Conservation (phyloP, 2,797 vertebrate genomes). For the Crocidura indochinensis region DNA sequence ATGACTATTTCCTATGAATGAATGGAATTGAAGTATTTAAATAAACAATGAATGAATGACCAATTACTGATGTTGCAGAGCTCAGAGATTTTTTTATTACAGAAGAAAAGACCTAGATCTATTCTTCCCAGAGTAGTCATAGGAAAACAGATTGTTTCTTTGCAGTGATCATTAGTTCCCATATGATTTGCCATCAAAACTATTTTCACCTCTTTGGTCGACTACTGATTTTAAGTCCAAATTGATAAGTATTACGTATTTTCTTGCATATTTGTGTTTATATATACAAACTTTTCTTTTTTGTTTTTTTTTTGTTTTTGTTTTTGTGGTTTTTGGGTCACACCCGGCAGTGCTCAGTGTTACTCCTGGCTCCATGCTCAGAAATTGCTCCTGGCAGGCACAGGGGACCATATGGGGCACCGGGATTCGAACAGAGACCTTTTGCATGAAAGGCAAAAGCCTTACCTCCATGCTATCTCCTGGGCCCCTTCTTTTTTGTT, state of each 20-base stretch:
- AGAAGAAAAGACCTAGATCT: constrained; percentile 69
- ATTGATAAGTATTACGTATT: constrained; percentile 2
- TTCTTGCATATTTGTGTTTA: neutral
- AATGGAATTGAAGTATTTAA: constrained; percentile 87
- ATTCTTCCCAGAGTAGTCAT: constrained; percentile 64
- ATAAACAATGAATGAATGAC: constrained; percentile 83
- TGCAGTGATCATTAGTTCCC: neutral
- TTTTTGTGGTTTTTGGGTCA: too few relatives aligned
- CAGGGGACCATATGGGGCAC: too few relatives aligned
- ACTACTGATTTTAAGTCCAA: constrained; percentile 4
- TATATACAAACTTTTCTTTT: neutral
- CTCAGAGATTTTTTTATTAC: constrained; percentile 77
- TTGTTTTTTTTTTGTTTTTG: too few relatives aligned
- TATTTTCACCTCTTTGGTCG: constrained; percentile 23
- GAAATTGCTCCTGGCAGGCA: too few relatives aligned
- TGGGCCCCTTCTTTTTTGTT: too few relatives aligned
- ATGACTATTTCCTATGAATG: constrained; percentile 87
- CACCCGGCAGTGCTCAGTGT: too few relatives aligned
- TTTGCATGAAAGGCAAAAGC: too few relatives aligned
- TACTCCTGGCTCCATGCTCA: too few relatives aligned
- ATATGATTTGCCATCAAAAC: constrained; percentile 7
- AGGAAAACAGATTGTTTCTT: constrained; percentile 33
- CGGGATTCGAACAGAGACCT: too few relatives aligned
- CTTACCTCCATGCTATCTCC: too few relatives aligned
- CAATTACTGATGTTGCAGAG: constrained; percentile 80